Base-by-base conservation (phyloP, 2,113 vertebrate genomes). In the Coptodon rendalli region DNA sequence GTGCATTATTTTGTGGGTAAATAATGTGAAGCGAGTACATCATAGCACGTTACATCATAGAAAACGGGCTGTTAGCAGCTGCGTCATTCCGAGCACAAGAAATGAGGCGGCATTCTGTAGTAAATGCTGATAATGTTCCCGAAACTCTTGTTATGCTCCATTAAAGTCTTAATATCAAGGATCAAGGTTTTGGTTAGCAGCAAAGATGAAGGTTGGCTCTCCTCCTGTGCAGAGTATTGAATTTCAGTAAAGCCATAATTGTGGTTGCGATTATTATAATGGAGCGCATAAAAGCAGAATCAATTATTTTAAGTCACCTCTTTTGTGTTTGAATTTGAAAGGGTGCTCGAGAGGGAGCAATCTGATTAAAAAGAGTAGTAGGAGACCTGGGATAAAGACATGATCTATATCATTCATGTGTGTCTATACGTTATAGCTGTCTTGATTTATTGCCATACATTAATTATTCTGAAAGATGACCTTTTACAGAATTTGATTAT, bases 221-320 rank as follows among this genome's bases (percentile, higher is more conserved):
- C 68, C 80, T 87, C 56, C 76, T 16, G 19, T 82, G 80, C 73
- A 52, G 76, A 81, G 34, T 87, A 89, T 89, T 92, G 93, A 83
- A 83, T 94, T 95, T 91, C 73, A 81, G 89, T 87, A 93, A 93
- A 90, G 87, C 88, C 88, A 4, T 95, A 95, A 95, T 95, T 93
- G 91, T 86, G 92, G 59, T 92, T 82, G 52, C 82, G 93, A 95
- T 96, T 95, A 95, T 95, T 95, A 91, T 96, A 96, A 96, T 95
- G 93, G 91, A 95, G 83, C 81, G 22, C 94, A 96, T 95, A 96
- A 96, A 96, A 95, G 87, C 89, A 19, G 92, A 93, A 93, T 96
- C 95, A 95, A 96, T 95, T 95, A 94, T 94, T 96, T 94, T 95
- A 95, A 94, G 95, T 93, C 94, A 94, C 93, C 94, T 93, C 93